A percentile compares a stretch with the other conserved stretches of the same genome.
Conservation (phyloP, 1,140 invertebrate species). For the Cotesia chilonis region DNA sequence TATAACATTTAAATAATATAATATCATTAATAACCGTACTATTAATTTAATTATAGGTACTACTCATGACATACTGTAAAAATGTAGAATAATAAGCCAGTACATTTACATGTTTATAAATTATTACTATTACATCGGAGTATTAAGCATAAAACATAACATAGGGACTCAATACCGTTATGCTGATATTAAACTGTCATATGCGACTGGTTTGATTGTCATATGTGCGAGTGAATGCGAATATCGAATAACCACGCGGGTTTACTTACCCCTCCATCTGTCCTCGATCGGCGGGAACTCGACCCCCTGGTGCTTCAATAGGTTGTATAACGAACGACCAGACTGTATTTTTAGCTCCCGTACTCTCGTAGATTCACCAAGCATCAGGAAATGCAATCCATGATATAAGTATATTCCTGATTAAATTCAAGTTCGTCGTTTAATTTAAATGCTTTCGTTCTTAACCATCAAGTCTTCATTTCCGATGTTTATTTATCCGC, state of each 20-base stretch:
- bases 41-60: too few relatives aligned
- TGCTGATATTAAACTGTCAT: too few relatives aligned
- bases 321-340: conserved; percentile 25
- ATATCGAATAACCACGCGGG: conserved; percentile 7
- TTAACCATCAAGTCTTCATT: background rate
- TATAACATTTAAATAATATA: too few relatives aligned
- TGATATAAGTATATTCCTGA: too few relatives aligned
- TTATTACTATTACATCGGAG: too few relatives aligned
- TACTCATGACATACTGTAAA: too few relatives aligned
- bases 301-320: conserved; percentile 21
- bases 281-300: conserved; percentile 7
- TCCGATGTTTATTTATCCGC: conserved; percentile 3
- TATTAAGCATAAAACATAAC: too few relatives aligned
- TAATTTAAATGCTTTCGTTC: background rate
- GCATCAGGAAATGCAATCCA: conserved; percentile 11
- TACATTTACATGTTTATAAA: too few relatives aligned
- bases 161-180: too few relatives aligned
- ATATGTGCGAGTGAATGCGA: background rate
- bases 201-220: too few relatives aligned
- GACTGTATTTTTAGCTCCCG: conserved; percentile 22
- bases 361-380: conserved; percentile 5
- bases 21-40: too few relatives aligned
- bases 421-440: conserved; percentile 18
- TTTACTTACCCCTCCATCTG: conserved; percentile 13
- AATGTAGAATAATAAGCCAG: too few relatives aligned